Conservation (phyloP, 1,140 invertebrate species). For the Orchesella cincta region DNA sequence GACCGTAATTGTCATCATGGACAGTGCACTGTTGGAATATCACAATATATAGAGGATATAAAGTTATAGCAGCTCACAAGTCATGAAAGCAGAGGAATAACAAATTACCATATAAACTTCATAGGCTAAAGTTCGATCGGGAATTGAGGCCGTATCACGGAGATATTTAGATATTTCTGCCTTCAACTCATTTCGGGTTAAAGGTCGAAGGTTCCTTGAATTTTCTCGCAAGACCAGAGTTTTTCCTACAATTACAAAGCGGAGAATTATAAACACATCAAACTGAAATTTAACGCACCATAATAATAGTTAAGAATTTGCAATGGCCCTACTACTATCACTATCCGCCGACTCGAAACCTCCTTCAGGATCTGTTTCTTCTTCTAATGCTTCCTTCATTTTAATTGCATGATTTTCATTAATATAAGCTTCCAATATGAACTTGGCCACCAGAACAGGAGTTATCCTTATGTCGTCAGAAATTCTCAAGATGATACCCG, state of each 20-base stretch:
- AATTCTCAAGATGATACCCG: conserved; percentile 64
- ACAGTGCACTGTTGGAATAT: conserved; percentile 62
- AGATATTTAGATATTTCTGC: conserved; percentile 63
- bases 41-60: neutral
- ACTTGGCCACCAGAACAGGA: conserved; percentile 67
- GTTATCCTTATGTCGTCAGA: conserved; percentile 62
- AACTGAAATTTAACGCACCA: neutral
- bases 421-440: conserved; percentile 66
- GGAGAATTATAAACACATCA: too few species aligned
- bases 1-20: conserved; percentile 75
- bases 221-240: too few species aligned
- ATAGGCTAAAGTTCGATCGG: conserved; percentile 70
- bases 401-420: conserved; percentile 25
- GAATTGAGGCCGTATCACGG: conserved; percentile 71
- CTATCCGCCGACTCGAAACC: neutral
- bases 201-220: neutral
- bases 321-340: neutral
- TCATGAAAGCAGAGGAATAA: neutral
- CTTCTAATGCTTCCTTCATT: neutral
- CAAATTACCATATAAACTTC: conserved; percentile 73
- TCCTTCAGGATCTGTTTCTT: neutral
- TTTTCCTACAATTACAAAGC: too few species aligned
- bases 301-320: neutral
- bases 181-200: conserved; percentile 45
- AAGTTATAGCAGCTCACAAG: neutral